phyloP scores from a whole-genome alignment of 2,113 vertebrate genomes.

The Ctenomys sociabilis region DNA sequence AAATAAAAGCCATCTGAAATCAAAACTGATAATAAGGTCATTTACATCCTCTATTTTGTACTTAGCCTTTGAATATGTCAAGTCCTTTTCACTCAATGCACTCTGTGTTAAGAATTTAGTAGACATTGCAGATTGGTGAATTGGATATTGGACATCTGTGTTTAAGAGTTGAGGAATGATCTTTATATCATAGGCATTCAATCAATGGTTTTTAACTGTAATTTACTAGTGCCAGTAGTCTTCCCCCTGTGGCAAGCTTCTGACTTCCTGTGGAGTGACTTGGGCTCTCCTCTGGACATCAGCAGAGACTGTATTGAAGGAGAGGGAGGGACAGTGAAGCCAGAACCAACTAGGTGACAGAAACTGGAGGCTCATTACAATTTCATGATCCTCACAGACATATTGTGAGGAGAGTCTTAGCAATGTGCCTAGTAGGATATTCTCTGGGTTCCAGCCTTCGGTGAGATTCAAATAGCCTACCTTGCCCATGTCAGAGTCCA shows the following conservation, averaged over 20 bases:
- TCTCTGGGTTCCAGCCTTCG: neutral
- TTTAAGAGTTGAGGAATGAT: no score
- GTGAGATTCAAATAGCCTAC: neutral
- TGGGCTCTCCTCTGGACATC: neutral
- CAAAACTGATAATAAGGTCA: neutral
- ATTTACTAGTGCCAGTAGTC: slow-evolving; percentile 14
- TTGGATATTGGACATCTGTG: no score
- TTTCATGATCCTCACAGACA: neutral
- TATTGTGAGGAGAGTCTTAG: neutral
- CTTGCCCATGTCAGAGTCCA: no score
- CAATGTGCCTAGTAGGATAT: neutral
- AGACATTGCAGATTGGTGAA: no score
- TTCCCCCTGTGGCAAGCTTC: neutral
- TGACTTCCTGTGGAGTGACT: neutral
- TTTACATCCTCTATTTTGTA: neutral
- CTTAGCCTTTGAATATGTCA: neutral
- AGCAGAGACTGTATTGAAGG: neutral
- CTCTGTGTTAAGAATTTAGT: neutral
- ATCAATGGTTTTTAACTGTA: neutral
- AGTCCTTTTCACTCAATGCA: neutral
- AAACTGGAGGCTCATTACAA: neutral
- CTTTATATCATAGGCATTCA: no score
- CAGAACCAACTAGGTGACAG: neutral
- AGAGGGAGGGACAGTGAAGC: neutral
- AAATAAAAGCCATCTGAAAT: neutral